Evolutionary conservation across 2,888 invertebrate species (phyloP).

Genomic region (Euzophera pinguis): DNA sequence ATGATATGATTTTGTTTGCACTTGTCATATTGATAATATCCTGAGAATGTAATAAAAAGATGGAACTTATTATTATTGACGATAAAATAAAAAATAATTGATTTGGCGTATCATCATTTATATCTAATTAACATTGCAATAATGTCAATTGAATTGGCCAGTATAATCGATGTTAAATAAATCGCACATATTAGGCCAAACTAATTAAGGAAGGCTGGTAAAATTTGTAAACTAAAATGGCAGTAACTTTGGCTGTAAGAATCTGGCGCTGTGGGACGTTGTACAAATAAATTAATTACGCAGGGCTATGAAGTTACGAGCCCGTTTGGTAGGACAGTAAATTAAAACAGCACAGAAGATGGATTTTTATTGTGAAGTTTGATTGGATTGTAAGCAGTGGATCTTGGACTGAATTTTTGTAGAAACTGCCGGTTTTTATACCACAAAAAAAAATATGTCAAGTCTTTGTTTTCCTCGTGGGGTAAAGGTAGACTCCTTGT

Average conservation of each 20-base stretch:
- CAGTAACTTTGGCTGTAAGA: neutral
- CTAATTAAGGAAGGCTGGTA: neutral
- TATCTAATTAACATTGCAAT: slow-evolving; percentile 3
- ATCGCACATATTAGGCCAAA: neutral
- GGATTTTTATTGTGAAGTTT: neutral
- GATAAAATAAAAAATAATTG: neutral
- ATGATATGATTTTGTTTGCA: neutral
- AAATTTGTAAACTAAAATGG: neutral
- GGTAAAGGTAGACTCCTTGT: too few species aligned
- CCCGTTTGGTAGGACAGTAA: neutral
- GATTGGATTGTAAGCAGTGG: too few species aligned
- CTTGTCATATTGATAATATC: neutral
- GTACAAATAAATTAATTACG: slow-evolving; percentile 21
- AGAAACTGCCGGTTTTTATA: too few species aligned
- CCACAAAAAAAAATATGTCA: too few species aligned
- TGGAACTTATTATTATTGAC: neutral
- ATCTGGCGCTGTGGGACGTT: neutral
- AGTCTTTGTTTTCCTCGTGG: too few species aligned
- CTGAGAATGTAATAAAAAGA: too few species aligned
- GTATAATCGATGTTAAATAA: neutral
- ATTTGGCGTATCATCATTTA: neutral
- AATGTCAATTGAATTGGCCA: neutral
- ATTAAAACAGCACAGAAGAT: neutral
- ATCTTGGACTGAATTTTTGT: too few species aligned
- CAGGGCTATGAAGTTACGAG: slow-evolving; percentile 16